Conservation (phyloP, 1,140 invertebrate species). For the Diorhabda elongata region DNA sequence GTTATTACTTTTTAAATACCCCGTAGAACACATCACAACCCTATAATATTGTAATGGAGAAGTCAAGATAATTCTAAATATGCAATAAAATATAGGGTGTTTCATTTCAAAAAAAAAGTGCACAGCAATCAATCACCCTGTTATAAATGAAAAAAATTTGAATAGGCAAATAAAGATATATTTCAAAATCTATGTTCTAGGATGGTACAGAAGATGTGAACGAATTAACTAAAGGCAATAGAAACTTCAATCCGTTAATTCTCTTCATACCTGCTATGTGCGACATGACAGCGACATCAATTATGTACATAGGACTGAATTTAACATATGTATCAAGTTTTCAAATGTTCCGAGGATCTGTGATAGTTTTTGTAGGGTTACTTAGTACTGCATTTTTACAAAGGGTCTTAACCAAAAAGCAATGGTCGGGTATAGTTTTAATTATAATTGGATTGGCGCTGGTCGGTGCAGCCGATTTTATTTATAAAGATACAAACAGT, state of each 20-base stretch:
- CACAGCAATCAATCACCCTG: no score
- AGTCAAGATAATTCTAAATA: no score
- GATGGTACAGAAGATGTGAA: conserved; percentile 54
- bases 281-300: conserved; percentile 77
- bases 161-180: no score
- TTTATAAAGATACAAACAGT: conserved; percentile 49
- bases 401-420: conserved; percentile 58
- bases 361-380: conserved; percentile 90
- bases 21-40: no score
- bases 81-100: no score
- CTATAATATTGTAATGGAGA: no score
- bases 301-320: conserved; percentile 88
- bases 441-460: conserved; percentile 77
- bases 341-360: conserved; percentile 88
- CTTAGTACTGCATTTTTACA: conserved; percentile 85
- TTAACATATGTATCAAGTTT: conserved; percentile 92
- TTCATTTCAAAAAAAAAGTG: no score
- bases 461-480: conserved; percentile 78
- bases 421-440: conserved; percentile 82
- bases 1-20: no score
- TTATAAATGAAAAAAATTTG: no score
- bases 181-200: conserved; percentile 43
- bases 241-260: conserved; percentile 74
- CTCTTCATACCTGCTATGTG: conserved; percentile 81
- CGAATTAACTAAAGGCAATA: conserved; percentile 61